phyloP scores from a whole-genome alignment of 2,888 invertebrate genomes.

The Meiosimyza decipiens region DNA sequence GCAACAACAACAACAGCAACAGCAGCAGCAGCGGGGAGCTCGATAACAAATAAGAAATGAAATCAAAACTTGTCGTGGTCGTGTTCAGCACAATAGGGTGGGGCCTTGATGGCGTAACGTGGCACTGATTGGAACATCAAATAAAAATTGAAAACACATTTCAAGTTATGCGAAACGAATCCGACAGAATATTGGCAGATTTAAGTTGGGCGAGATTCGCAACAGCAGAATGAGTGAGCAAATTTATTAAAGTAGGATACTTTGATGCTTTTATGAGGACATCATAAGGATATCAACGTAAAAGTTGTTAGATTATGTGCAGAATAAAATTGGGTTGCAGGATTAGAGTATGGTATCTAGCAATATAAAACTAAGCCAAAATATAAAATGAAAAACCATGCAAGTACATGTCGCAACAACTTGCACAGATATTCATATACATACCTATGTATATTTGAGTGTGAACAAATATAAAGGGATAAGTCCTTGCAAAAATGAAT shows the following conservation, averaged over 20 bases:
- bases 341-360: no score
- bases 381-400: no score
- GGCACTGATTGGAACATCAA: constrained; percentile 26
- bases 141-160: constrained; percentile 20
- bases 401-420: no score
- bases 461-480: no score
- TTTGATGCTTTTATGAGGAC: constrained; percentile 15
- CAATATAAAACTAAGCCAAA: no score
- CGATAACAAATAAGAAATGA: constrained; percentile 15
- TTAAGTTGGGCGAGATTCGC: background rate
- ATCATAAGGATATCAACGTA: background rate
- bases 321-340: no score
- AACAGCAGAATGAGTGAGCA: background rate
- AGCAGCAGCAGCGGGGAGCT: constrained; percentile 12
- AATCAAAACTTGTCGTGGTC: constrained; percentile 12
- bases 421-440: no score
- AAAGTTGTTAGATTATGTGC: no score
- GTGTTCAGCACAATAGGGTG: background rate
- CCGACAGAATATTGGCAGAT: background rate
- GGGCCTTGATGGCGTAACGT: background rate
- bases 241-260: background rate
- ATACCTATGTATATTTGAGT: no score
- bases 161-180: constrained; percentile 19
- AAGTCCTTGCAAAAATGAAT: no score
- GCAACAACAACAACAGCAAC: no score